These are phyloP conservation scores for Andricus curvator DNA, from an alignment of 2,888 invertebrate species.

Conservation along the genomic window DNA sequence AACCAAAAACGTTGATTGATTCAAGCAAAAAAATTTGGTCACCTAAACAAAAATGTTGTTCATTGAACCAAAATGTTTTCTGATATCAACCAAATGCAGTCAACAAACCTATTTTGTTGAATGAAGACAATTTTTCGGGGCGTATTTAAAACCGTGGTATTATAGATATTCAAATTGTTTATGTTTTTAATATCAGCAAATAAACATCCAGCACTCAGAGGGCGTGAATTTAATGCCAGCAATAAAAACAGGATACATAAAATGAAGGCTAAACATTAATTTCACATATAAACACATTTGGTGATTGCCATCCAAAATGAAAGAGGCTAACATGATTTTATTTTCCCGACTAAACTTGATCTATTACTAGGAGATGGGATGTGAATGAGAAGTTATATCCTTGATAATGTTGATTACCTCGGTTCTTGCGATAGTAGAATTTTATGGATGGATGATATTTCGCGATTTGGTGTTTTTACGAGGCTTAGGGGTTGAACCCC, in stretches of 20 bases:
- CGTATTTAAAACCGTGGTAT: too few species aligned
- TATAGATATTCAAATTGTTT: too few species aligned
- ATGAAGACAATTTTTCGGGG: too few species aligned
- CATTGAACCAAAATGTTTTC: too few species aligned
- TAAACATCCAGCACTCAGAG: too few species aligned
- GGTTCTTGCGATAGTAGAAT: neutral
- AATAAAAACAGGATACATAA: neutral
- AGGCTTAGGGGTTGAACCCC: conserved; percentile 7
- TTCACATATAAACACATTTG: neutral
- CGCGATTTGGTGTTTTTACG: conserved; percentile 15
- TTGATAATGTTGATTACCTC: conserved; percentile 14
- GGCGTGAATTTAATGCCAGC: too few species aligned
- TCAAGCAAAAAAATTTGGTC: too few species aligned
- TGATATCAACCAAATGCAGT: too few species aligned
- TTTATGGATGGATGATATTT: conserved; percentile 32
- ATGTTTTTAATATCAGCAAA: too few species aligned
- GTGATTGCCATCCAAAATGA: neutral
- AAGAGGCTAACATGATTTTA: neutral
- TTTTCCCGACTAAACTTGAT: neutral
- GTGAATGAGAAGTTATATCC: neutral
- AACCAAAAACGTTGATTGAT: too few species aligned
- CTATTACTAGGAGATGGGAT: neutral
- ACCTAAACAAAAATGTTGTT: too few species aligned
- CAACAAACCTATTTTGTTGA: too few species aligned
- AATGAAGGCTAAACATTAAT: neutral